Evolutionary conservation across 2,888 invertebrate genomes (phyloP), one percentile per base, ranked within the genome.

Genomic region (Drosophila eohydei): DNA sequence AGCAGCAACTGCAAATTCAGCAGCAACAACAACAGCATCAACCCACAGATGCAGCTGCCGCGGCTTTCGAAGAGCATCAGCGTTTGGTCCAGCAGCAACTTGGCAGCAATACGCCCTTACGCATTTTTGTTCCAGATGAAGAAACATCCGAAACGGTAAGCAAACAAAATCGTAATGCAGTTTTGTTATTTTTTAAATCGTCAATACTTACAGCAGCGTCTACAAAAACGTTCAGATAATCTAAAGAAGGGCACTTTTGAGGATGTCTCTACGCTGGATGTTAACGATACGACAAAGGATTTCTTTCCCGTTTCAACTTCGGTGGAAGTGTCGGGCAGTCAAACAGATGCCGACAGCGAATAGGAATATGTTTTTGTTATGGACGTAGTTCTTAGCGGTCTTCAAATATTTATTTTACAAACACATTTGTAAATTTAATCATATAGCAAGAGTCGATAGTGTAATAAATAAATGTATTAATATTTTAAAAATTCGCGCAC

Each of bases 81-180:
- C 83, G 91, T 41, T 74, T 91, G 16, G 89, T 92, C 6, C 90
- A 92, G 71, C 90, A 92, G 69, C 92, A 91, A 48, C 78, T 92
- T 28, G 90, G 92, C 4, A 66, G 71, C 36, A 91, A 92, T 59
- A 91, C 91, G 32, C 93, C 94, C 0, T 72, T 94, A 54, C 92
- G 93, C 71, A 94, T 94, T 70, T 93, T 94, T 81, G 93, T 94
- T 14, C 94, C 94, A 0, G 94, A 94, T 48, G 93, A 93, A 16
- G 93, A 93, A 34, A 63, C 72, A 5, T 41, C 75, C 4, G 88
- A 89, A 65, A 73, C 86, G 77, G 91, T 92, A 75, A 77, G 68
- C 34, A 11, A 28, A 28, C 3, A 1, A 40, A 26, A 30, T 26
- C 14, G 7, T 40, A 7, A 12, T 26, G 2, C 5, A 9, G 21